Base-by-base conservation (phyloP, 2,797 vertebrate genomes). In the Sebastes goodei region DNA sequence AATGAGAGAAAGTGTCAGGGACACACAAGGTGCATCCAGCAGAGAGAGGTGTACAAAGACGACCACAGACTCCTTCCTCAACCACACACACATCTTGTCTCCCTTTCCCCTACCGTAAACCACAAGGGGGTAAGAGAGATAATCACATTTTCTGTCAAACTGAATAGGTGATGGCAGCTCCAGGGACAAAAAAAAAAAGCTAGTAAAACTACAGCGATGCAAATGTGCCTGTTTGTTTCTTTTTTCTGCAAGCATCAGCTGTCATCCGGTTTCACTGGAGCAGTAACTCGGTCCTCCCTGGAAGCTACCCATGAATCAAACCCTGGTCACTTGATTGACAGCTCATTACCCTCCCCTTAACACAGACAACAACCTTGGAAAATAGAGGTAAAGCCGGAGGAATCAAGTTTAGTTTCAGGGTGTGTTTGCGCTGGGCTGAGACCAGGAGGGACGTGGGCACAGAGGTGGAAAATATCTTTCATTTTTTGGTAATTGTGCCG, bases 121-220 rank as follows among this genome's bases (percentile, higher is more conserved):
- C 79, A 69, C 85, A 82, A 3, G 55, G 79, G 85, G 84, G 35
- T 67, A 62, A 27, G 46, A 23, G 63, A 53, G 77, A 86, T 90
- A 91, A 93, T 93, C 82, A 90, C 84, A 83, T 88, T 89, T 90
- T 74, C 88, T 88, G 85, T 90, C 89, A 91, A 67, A 86, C 53
- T 80, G 76, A 90, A 87, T 33, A 88, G 82, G 86, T 85, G 87
- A 78, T 86, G 85, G 84, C 88, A 89, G 87, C 78, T 85, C 35
- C 0, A 56, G 14, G 29, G 60, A n/a, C 6, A 21, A 21, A 71
- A 60, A 67, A n/a, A 25, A 27, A 7, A 25, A 30, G 1, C 38
- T 42, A 42, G 66, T 11, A 81, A 74, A 72, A 29, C 56, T 46
- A 71, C 59, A 69, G 63, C 11, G 10, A 87, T 88, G 89, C 89